phyloP scores from a whole-genome alignment of 2,888 invertebrate species.

The Morpho helenor region DNA sequence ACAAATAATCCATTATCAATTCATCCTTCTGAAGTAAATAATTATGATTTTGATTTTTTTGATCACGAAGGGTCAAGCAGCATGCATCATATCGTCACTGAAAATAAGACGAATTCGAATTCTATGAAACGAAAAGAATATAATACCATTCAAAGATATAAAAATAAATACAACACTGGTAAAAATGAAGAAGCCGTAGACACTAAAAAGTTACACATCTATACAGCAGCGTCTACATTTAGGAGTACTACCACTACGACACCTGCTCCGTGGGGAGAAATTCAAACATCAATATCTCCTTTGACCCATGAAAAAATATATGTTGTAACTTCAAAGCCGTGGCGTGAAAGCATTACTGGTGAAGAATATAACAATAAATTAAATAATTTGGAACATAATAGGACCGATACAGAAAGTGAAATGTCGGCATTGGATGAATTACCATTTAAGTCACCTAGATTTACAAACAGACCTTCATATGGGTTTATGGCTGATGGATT shows the following conservation, averaged over 20 bases:
- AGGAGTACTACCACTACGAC: slow-evolving; percentile 56
- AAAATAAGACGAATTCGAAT: slow-evolving; percentile 43
- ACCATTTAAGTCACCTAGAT: slow-evolving; percentile 72
- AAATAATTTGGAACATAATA: slow-evolving; percentile 57
- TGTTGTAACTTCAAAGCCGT: slow-evolving; percentile 88
- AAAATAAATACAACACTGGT: slow-evolving; percentile 39
- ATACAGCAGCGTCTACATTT: slow-evolving; percentile 64
- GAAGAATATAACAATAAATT: slow-evolving; percentile 48
- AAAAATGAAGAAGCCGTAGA: slow-evolving; percentile 49
- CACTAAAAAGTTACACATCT: slow-evolving; percentile 57
- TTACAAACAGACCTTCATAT: slow-evolving; percentile 78
- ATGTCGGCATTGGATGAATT: slow-evolving; percentile 45
- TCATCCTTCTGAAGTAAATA: slow-evolving; percentile 48
- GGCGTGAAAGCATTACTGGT: slow-evolving; percentile 53
- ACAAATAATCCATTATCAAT: slow-evolving; percentile 72
- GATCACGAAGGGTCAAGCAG: slow-evolving; percentile 74
- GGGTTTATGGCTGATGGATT: slow-evolving; percentile 59
- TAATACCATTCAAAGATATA: slow-evolving; percentile 55
- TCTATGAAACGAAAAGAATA: slow-evolving; percentile 49
- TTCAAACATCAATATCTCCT: slow-evolving; percentile 86
- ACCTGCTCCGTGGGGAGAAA: slow-evolving; percentile 81
- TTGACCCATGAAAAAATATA: slow-evolving; percentile 89
- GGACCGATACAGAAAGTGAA: slow-evolving; percentile 42
- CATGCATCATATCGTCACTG: slow-evolving; percentile 58
- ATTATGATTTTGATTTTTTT: slow-evolving; percentile 58